phyloP scores from a whole-genome alignment of 2,797 vertebrate genomes.

The Podarcis lilfordi region DNA sequence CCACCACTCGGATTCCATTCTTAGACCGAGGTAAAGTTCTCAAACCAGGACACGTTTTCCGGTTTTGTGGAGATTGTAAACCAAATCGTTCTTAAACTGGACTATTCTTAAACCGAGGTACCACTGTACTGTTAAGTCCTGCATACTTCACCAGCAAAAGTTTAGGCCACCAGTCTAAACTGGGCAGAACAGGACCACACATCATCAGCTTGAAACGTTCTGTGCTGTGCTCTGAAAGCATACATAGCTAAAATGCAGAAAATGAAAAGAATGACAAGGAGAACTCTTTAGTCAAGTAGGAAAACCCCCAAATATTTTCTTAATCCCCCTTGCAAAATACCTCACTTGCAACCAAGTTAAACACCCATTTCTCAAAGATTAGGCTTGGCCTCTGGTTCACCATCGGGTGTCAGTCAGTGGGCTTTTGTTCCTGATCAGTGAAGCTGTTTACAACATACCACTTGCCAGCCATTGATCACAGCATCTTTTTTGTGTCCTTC shows the following conservation, averaged over 20 bases:
- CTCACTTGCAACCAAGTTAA: slow-evolving; percentile 14
- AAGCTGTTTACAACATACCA: fast-evolving
- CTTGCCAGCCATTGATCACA: neutral
- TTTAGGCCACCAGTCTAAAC: neutral
- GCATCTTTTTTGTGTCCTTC: neutral
- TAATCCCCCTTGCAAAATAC: neutral
- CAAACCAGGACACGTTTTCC: too few relatives aligned
- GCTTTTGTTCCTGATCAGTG: neutral
- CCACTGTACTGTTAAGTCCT: neutral
- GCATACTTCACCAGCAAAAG: neutral
- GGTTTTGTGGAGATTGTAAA: too few relatives aligned
- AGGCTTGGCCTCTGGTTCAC: neutral
- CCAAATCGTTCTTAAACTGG: too few relatives aligned
- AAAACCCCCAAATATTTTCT: slow-evolving; percentile 16
- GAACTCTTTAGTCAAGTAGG: neutral
- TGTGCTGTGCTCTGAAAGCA: neutral
- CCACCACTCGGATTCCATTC: fast-evolving
- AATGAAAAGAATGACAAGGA: slow-evolving; percentile 6
- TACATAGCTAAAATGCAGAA: slow-evolving; percentile 1
- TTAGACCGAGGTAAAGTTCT: too few relatives aligned
- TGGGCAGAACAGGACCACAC: neutral
- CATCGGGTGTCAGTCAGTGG: neutral
- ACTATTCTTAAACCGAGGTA: too few relatives aligned
- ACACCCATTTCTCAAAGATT: slow-evolving; percentile 9
- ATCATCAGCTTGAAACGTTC: neutral